phyloP scores from a whole-genome alignment of 2,113 vertebrate species.

The Ceratotherium simum region DNA sequence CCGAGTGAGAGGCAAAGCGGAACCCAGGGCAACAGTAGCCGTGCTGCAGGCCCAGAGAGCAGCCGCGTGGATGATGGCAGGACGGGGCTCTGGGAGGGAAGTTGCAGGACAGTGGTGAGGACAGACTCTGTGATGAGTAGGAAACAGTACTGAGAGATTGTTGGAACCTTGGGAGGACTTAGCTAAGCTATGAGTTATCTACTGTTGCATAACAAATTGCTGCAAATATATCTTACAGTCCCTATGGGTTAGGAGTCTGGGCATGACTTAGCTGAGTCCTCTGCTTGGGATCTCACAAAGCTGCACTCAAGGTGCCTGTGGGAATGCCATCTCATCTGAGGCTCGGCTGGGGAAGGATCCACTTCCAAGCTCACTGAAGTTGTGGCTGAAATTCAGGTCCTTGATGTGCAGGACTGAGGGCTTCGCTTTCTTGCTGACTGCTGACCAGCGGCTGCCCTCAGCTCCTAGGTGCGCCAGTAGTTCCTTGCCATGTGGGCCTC shows the following conservation, averaged over 20 bases:
- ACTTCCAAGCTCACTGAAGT: neutral
- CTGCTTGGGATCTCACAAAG: neutral
- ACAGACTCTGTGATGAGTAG: neutral
- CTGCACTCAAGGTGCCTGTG: neutral
- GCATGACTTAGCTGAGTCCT: neutral
- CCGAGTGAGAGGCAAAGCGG: neutral
- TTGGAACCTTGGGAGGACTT: no score
- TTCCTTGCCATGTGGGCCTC: neutral
- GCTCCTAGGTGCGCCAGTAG: neutral
- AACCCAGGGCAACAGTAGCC: neutral
- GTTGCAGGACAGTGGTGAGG: rapidly evolving
- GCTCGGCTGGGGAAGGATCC: neutral
- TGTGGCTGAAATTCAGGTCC: neutral
- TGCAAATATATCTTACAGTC: neutral
- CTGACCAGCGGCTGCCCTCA: neutral
- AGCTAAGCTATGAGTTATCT: no score
- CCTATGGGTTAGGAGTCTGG: neutral
- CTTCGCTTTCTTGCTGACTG: neutral
- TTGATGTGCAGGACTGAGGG: neutral
- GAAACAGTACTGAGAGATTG: no score
- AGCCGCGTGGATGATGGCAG: rapidly evolving
- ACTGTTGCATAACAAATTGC: no score
- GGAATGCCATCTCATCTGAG: neutral
- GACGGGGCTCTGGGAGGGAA: neutral
- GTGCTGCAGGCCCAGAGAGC: neutral